These are phyloP conservation scores for Crioceris asparagi DNA, from an alignment of 2,888 invertebrate species.

Conservation along the genomic window DNA sequence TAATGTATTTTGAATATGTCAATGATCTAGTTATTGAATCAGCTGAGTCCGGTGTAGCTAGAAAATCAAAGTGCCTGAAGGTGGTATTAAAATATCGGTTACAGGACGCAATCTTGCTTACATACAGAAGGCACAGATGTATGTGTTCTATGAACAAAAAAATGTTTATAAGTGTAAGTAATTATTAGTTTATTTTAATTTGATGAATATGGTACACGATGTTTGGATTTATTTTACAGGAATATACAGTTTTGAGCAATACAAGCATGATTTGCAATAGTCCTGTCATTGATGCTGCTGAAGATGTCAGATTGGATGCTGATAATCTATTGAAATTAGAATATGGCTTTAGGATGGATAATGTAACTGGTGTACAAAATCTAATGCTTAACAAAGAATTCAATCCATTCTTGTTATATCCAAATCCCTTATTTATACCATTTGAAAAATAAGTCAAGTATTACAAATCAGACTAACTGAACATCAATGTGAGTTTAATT, in stretches of 20 bases:
- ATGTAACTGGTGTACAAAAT: conserved; percentile 75
- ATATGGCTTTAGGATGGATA: conserved; percentile 95
- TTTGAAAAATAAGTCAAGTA: conserved; percentile 87
- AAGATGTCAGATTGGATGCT: conserved; percentile 58
- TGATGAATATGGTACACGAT: no score
- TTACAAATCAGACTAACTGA: conserved; percentile 92
- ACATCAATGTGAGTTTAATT: conserved; percentile 71
- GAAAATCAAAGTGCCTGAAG: conserved; percentile 76
- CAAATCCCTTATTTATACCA: conserved; percentile 80
- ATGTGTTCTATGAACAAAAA: conserved; percentile 79
- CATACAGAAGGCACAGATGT: conserved; percentile 88
- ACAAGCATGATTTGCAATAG: conserved; percentile 80
- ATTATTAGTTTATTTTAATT: no score
- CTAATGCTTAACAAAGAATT: conserved; percentile 54
- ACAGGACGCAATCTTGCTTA: conserved; percentile 81
- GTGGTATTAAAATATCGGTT: conserved; percentile 84
- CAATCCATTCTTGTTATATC: conserved; percentile 74
- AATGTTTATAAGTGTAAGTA: conserved; percentile 61
- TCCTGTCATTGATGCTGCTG: conserved; percentile 59
- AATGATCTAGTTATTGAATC: conserved; percentile 80
- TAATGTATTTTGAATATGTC: conserved; percentile 76
- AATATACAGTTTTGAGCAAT: conserved; percentile 50
- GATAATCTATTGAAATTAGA: conserved; percentile 74
- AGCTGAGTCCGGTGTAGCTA: conserved; percentile 70
- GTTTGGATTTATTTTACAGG: no score